Evolutionary conservation across 2,888 invertebrate species (phyloP), one percentile per base, ranked within the genome.

Genomic region (Tetanocera ferruginea): DNA sequence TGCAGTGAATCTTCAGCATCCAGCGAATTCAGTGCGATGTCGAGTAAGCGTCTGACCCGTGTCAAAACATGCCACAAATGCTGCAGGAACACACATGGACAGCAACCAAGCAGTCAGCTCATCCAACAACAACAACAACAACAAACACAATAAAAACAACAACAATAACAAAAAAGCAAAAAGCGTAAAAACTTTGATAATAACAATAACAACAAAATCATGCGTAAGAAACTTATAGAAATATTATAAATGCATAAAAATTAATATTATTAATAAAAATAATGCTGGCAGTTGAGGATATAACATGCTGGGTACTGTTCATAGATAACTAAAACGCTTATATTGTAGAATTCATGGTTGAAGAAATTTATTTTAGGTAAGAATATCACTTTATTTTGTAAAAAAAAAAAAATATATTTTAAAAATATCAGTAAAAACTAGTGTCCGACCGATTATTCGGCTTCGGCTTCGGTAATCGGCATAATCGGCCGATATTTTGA

Each of bases 11-110:
- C 67, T 17, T 19, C 34, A n/a, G 43, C 37, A 34, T 34, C n/a
- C 34, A 52, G 9, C 28, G 69, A 19, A 25, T 37, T 19, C 23
- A 51, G 23, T 76, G 78, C 76, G 79, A 78, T 78, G 79, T 74
- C 70, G 75, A 73, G 57, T 78, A 74, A 76, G 55, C 70, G 77
- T 76, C 80, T 77, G 80, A 81, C 80, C 81, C 81, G 81, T 80
- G 81, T 81, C 79, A 81, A 80, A 80, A 76, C 60, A 76, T 79
- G 77, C 77, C 76, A 76, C 69, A 74, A 66, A 34, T 9, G 23
- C 52, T 55, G 23, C 52, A 43, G 34, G 28, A 28, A 23, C 37
- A 51, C 62, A 70, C 60, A 72, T 77, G 77, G 57, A 69, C 37
- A 64, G 6, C 14, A 31, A 51, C 49, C 49, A 51, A 9, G 28